Evolutionary conservation across 2,113 vertebrate genomes (phyloP).

Genomic region (Sarotherodon lohbergeri): DNA sequence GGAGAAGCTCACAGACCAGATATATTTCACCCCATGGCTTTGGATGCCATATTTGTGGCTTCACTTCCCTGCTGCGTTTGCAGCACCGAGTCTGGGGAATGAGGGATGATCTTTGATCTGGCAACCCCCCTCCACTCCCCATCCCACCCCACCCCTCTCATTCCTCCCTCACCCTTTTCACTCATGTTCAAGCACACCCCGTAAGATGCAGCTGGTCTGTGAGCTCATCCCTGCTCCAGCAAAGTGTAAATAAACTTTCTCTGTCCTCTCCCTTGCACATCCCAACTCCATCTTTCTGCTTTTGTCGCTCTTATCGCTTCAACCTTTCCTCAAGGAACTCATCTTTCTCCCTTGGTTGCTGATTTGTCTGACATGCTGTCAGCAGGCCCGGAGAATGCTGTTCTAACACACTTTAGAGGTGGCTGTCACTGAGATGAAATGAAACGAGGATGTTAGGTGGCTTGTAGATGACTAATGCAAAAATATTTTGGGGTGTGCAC

Average conservation of each 20-base stretch:
- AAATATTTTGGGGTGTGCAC: not conserved
- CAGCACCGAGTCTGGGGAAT: conserved; percentile 48
- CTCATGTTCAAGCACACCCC: conserved; percentile 20
- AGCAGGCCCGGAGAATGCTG: not conserved
- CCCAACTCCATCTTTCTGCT: not conserved
- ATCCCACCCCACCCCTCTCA: not conserved
- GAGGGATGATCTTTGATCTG: conserved; percentile 57
- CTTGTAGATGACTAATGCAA: not conserved
- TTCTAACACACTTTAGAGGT: not conserved
- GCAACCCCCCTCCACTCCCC: not conserved
- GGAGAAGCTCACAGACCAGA: not conserved
- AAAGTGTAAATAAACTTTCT: conserved; percentile 46
- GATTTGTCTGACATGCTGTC: conserved; percentile 40
- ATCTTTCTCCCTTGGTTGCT: conserved; percentile 17
- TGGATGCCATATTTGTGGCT: conserved; percentile 49
- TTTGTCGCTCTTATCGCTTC: conserved; percentile 19
- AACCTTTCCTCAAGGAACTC: conserved; percentile 25
- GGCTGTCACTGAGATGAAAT: not conserved
- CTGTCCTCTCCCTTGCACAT: not conserved
- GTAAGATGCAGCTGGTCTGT: conserved; percentile 63
- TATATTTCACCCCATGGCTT: not conserved
- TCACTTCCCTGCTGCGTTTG: conserved; percentile 66
- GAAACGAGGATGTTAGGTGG: not conserved
- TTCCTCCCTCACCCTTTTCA: conserved; percentile 15
- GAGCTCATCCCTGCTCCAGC: conserved; percentile 47